Evolutionary conservation across 2,888 invertebrate genomes (phyloP).

Genomic region (Cantharis lateralis): DNA sequence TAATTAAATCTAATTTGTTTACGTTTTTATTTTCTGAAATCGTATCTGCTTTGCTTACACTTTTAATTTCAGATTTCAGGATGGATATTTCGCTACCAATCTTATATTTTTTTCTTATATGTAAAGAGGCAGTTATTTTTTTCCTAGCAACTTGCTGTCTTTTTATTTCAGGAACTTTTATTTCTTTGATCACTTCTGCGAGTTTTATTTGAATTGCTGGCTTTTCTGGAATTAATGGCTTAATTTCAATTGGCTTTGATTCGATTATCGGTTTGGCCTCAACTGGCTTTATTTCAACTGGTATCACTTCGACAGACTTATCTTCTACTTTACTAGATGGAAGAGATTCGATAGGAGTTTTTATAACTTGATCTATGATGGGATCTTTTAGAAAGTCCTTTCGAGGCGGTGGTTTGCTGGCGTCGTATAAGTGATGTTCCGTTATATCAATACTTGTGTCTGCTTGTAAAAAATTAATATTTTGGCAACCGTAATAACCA

Average conservation of each 20-base stretch:
- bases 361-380: slow-evolving; percentile 14
- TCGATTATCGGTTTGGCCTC: background rate
- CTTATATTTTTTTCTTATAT: slow-evolving; percentile 22
- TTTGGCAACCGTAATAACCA: slow-evolving; percentile 14
- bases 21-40: background rate
- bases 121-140: slow-evolving; percentile 2
- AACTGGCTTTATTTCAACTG: background rate
- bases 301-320: background rate
- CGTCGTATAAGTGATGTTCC: slow-evolving; percentile 24
- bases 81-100: slow-evolving; percentile 27
- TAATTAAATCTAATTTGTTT: background rate
- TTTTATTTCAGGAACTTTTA: background rate
- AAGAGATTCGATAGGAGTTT: slow-evolving; percentile 16
- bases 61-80: slow-evolving; percentile 12
- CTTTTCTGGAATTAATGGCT: background rate
- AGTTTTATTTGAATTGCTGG: background rate
- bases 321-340: background rate
- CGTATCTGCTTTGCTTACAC: background rate
- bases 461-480: slow-evolving; percentile 24
- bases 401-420: slow-evolving; percentile 9
- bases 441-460: slow-evolving; percentile 28
- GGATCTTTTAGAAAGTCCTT: background rate
- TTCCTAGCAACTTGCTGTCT: background rate
- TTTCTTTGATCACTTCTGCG: background rate
- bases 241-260: background rate